Evolutionary conservation across 1,140 invertebrate species (phyloP), one percentile per base, ranked within the genome.

Genomic region (Trinorchestia longiramus): DNA sequence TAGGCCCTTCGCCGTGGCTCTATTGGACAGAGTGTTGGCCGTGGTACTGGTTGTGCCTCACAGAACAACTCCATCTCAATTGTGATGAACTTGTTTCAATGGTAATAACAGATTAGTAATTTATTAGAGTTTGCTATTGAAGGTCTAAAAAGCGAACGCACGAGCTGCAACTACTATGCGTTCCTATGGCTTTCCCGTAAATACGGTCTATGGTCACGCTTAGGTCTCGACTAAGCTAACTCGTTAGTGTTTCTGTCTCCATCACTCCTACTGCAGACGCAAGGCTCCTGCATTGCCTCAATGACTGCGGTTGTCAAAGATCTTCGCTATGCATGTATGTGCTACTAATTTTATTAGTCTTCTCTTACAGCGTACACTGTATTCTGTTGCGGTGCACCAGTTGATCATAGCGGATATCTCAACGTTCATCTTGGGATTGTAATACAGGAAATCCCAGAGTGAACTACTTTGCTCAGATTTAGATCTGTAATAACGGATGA

Each of bases 1-100:
- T 99, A 97, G 96, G 95, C 88, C 87, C 53, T 41, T 57, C 53
- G 53, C n/a, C n/a, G n/a, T n/a, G n/a, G n/a, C n/a, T 43, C 43
- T 53, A 43, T 11, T 77, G 62, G 62, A 28, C 1, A 11, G 62
- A 15, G 11, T 77, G 62, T 1, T 77, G 62, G 62, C 62, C 62
- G 47, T 53, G 47, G 6, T 53, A 6, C 19, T 53, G 62, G 62
- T 36, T 43, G 43, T n/a, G 57, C 45, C 43, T 47, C 36, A n/a
- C 43, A 0, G 43, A 41, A 19, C 42, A 95, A 41, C n/a, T 90
- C 43, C 45, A 91, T 95, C 43, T 95, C 43, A 88, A 95, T 92
- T 96, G 91, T 95, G 57, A 57, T 90, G 43, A 11, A 43, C 43
- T 94, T 47, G 36, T 53, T 91, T 87, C 91, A 62, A 40, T 88